Conservation (phyloP, 1,140 invertebrate species). For the Delia radicum region DNA sequence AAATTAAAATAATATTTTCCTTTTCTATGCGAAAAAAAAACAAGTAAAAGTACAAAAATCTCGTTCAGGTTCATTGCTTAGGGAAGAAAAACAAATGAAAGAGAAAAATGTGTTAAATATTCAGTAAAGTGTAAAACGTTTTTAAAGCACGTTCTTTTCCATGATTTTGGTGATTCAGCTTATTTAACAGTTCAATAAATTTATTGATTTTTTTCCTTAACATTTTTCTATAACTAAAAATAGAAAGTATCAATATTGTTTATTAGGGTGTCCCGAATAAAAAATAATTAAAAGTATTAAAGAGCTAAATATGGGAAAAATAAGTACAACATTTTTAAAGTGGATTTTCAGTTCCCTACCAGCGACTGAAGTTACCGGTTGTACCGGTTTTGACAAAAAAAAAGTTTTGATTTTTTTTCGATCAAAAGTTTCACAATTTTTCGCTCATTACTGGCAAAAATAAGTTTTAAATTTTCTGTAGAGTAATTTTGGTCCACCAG, state of each 20-base stretch:
- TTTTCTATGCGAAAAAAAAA: background rate
- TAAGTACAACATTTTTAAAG: no score
- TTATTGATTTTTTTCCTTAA: background rate
- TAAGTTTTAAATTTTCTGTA: no score
- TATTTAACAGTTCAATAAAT: conserved; percentile 5
- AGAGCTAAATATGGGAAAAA: no score
- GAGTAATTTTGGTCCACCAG: no score
- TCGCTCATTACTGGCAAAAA: no score
- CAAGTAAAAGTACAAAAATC: background rate
- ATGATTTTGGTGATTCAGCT: background rate
- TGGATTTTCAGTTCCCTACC: no score
- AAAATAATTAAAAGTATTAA: no score
- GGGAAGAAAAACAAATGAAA: background rate
- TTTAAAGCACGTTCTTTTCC: background rate
- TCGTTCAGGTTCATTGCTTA: background rate
- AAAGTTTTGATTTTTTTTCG: no score
- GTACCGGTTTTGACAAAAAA: no score
- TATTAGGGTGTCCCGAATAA: no score
- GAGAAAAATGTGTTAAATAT: background rate
- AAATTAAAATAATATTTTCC: background rate
- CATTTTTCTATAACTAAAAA: background rate
- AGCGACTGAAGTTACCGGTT: no score
- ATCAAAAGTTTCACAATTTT: no score
- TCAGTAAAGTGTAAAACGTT: background rate
- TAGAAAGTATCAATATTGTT: background rate